These are phyloP conservation scores for Trachelus troglodyta DNA, from an alignment of 2,888 invertebrate species.

Conservation along the genomic window DNA sequence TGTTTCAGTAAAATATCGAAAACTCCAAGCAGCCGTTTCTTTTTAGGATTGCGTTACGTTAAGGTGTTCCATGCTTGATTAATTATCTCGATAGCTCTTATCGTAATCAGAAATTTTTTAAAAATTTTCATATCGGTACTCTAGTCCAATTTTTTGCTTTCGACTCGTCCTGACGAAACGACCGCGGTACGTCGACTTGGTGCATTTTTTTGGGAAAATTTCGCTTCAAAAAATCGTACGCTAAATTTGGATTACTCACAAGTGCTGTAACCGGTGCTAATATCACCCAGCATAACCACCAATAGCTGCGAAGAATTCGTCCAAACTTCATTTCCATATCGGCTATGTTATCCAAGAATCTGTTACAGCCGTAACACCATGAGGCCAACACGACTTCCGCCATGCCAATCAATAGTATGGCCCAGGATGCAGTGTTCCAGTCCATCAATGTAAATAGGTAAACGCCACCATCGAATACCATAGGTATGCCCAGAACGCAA, in stretches of 20 bases:
- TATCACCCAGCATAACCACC: slow-evolving; percentile 80
- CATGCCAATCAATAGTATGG: slow-evolving; percentile 77
- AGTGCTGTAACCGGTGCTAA: slow-evolving; percentile 77
- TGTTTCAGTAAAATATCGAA: neutral
- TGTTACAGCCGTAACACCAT: slow-evolving; percentile 77
- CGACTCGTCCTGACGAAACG: too few species aligned
- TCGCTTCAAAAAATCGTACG: too few species aligned
- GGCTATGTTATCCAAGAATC: slow-evolving; percentile 71
- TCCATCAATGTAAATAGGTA: slow-evolving; percentile 80
- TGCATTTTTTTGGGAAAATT: too few species aligned
- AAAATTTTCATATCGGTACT: neutral
- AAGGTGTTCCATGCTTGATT: neutral
- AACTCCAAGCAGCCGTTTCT: neutral
- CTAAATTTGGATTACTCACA: slow-evolving; percentile 69
- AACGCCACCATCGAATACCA: slow-evolving; percentile 81
- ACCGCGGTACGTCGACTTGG: too few species aligned
- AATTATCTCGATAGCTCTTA: neutral
- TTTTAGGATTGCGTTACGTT: neutral
- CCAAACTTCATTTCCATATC: slow-evolving; percentile 76
- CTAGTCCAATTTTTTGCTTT: neutral
- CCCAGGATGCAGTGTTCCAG: slow-evolving; percentile 83
- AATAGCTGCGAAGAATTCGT: slow-evolving; percentile 72
- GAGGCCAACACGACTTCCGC: slow-evolving; percentile 75
- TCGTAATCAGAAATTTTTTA: fast-evolving
- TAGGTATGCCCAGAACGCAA: slow-evolving; percentile 78